These are phyloP conservation scores for Cosmopolites sordidus DNA, from an alignment of 2,888 invertebrate species.

Conservation along the genomic window DNA sequence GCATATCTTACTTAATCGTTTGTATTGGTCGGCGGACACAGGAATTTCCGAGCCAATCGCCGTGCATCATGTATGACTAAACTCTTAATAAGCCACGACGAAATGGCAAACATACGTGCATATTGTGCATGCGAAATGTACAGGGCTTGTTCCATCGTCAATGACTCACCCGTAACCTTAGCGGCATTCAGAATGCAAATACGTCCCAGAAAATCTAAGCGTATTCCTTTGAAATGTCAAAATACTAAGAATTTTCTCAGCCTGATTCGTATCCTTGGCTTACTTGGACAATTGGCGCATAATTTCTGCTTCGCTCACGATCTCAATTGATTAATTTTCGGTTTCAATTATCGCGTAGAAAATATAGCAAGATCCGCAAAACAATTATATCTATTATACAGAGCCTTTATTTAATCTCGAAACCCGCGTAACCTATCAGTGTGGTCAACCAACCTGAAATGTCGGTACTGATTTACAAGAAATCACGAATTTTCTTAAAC, in stretches of 20 bases:
- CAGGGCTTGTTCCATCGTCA: conserved; percentile 4
- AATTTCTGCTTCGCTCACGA: neutral
- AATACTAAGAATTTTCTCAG: conserved; percentile 5
- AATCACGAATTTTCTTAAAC: too few species aligned
- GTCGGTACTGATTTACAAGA: too few species aligned
- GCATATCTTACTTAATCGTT: too few species aligned
- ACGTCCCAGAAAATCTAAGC: conserved; percentile 15
- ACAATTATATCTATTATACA: too few species aligned
- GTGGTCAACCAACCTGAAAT: too few species aligned
- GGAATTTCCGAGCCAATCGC: conserved; percentile 9
- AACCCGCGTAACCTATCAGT: too few species aligned
- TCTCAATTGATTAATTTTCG: neutral
- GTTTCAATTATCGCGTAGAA: neutral
- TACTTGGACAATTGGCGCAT: neutral
- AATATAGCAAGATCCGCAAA: too few species aligned
- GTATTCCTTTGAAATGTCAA: conserved; percentile 11
- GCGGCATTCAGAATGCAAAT: conserved; percentile 11
- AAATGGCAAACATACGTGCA: conserved; percentile 5
- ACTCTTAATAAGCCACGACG: conserved; percentile 12
- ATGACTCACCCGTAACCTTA: conserved; percentile 17
- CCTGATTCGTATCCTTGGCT: conserved; percentile 3
- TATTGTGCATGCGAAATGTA: conserved; percentile 11
- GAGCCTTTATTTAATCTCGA: too few species aligned
- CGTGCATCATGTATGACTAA: conserved; percentile 13
- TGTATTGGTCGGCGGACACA: too few species aligned